A percentile compares a stretch with the other conserved stretches of the same genome.
These are phyloP conservation scores for Aldabrachelys gigantea DNA, from an alignment of 2,113 vertebrate species.

Conservation along the genomic window DNA sequence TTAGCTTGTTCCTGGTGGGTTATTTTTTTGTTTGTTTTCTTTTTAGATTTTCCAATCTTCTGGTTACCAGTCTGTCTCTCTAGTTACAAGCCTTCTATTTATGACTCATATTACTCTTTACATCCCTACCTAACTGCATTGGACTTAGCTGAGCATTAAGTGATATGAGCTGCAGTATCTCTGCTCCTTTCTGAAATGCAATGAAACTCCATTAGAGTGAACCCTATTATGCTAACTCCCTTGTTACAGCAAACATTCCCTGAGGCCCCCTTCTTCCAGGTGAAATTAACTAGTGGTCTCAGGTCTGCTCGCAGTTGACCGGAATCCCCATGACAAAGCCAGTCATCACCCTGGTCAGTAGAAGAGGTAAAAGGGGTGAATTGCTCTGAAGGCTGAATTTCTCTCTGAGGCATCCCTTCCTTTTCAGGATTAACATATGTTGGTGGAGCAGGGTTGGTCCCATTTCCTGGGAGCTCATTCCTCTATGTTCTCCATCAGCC, in stretches of 20 bases:
- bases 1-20: constrained; percentile 41
- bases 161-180: constrained; percentile 20
- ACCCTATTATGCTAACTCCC: background rate
- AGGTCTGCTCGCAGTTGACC: background rate
- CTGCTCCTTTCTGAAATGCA: background rate
- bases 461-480: background rate
- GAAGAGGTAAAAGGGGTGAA: background rate
- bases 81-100: constrained; percentile 72
- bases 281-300: background rate
- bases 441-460: background rate
- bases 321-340: background rate
- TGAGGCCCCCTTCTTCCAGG: background rate
- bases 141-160: constrained; percentile 67
- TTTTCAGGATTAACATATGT: background rate
- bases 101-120: constrained; percentile 62
- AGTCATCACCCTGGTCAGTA: background rate
- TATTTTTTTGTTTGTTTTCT: constrained; percentile 47
- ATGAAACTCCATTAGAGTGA: background rate
- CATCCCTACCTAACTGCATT: constrained; percentile 57
- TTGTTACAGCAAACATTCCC: background rate
- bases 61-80: constrained; percentile 47
- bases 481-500: background rate
- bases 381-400: background rate
- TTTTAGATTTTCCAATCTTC: constrained; percentile 63
- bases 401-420: background rate